Conservation (phyloP, 2,888 invertebrate genomes). For the Netelia melanura region DNA sequence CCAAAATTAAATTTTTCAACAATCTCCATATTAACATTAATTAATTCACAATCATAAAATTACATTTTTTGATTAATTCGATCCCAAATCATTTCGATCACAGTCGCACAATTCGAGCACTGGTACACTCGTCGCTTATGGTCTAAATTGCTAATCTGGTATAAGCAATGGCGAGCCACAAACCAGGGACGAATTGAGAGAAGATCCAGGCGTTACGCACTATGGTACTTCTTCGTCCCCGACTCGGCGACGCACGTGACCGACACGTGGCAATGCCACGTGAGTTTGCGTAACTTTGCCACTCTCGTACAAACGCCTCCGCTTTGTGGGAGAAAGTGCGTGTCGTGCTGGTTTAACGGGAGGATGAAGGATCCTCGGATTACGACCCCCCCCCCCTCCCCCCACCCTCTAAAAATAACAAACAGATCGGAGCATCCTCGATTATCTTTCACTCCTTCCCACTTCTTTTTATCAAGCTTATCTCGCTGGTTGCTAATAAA, state of each 20-base stretch:
- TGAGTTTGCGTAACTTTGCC: slow-evolving; percentile 65
- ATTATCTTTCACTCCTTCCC: slow-evolving; percentile 7
- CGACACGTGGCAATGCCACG: slow-evolving; percentile 78
- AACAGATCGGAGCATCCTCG: slow-evolving; percentile 33
- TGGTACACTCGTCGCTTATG: slow-evolving; percentile 66
- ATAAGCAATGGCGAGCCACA: slow-evolving; percentile 39
- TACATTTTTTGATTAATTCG: too few species aligned
- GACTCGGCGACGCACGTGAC: slow-evolving; percentile 72
- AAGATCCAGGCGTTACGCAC: slow-evolving; percentile 57
- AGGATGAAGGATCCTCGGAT: slow-evolving; percentile 43
- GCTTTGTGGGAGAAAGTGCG: slow-evolving; percentile 11
- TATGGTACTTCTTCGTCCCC: slow-evolving; percentile 44
- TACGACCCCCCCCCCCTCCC: slow-evolving; percentile 12
- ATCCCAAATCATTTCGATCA: slow-evolving; percentile 36
- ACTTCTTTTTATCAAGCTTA: slow-evolving; percentile 36
- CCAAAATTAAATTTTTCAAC: too few species aligned
- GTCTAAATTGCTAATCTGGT: slow-evolving; percentile 67
- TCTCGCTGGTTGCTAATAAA: slow-evolving; percentile 57
- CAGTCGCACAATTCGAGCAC: slow-evolving; percentile 61
- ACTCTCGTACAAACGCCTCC: neutral
- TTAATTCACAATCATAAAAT: too few species aligned
- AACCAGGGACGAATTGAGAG: slow-evolving; percentile 40
- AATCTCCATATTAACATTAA: too few species aligned
- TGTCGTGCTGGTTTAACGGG: slow-evolving; percentile 60
- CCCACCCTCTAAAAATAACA: slow-evolving; percentile 45